Base-by-base conservation (phyloP, 2,888 invertebrate species). In the Dryobota labecula region DNA sequence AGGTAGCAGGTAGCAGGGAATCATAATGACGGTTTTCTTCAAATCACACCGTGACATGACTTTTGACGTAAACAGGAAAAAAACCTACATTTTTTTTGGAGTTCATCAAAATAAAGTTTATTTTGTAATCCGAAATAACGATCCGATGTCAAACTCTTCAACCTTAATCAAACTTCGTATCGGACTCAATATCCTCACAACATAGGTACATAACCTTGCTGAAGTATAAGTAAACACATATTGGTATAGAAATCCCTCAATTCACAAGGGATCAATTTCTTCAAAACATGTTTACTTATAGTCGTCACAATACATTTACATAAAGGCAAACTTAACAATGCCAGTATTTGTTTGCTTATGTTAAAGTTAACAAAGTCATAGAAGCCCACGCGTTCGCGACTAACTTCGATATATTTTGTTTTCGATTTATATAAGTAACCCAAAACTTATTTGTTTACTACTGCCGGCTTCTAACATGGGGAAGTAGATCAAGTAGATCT, bases 321-420 rank as follows among this genome's bases (percentile, higher is more conserved):
- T 81, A 85, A 83, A 78, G 60, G 57, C 41, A 51, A 73, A 51
- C 69, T 75, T 62, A 78, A 86, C 83, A 85, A 78, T 79, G 65
- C 27, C 33, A 20, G 70, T 70, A 65, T 72, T 83, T 82, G 77
- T 82, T 84, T 76, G 65, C 51, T 67, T 73, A 67, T 65, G 67
- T 75, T 64, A 75, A 82, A 78, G 60, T 80, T 76, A 49, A 69
- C 78, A 82, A 84, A 83, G 78, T 74, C 63, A 45, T 56, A 65
- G 84, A 83, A 81, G 70, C 73, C 80, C 61, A 57, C 62, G 54
- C 70, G 45, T 9, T 63, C 3, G 8, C 24, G 57, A 80, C 70
- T 66, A 64, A 78, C 53, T 74, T 74, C 43, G 57, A 76, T 60
- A 47, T 27, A 58, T 69, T 73, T 64, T 41, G 76, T 65, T 66